Base-by-base conservation (phyloP, 2,888 invertebrate species). In the Lumbricus terrestris region DNA sequence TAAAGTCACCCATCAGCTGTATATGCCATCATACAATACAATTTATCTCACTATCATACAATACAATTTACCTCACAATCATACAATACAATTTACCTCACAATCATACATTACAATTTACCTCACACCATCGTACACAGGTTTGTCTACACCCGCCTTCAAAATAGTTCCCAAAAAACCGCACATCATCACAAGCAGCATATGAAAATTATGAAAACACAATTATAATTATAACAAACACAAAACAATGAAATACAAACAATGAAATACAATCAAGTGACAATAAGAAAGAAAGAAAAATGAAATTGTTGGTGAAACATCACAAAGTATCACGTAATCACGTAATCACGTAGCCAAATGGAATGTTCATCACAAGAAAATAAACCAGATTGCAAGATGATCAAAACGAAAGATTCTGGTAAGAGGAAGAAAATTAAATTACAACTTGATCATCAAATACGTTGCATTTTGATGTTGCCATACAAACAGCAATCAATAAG, bases 171-270 rank as follows among this genome's bases (percentile, higher is more conserved):
- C 29, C 29, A 54, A 54, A 54, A 23, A 6, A 54, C 23, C 54
- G 2, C 54, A 69, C 11, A 29, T n/a, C 69, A n/a, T 69, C 69
- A 29, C 11, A 69, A 69, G 8, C 69, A 69, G n/a, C 69, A n/a
- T n/a, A n/a, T 69, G 69, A 69, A 69, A 69, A 69, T 69, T n/a
- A n/a, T 69, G 69, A 69, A 69, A 69, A 69, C 69, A 69, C n/a
- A n/a, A 69, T 69, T 69, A 69, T 69, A 69, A 69, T 69, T n/a
- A 69, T n/a, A 47, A 69, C n/a, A 69, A 69, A n/a, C 69, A 69
- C 8, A 69, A 69, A n/a, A 69, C n/a, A 69, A 69, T n/a, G 4
- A 69, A 69, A 69, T 29, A 40, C 16, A 11, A 69, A 29, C 4
- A 69, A 69, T n/a, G 4, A 69, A 69, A 69, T 29, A 40, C 16